These are phyloP conservation scores for Drosophila fuyamai DNA, from an alignment of 1,140 invertebrate genomes.

Conservation along the genomic window DNA sequence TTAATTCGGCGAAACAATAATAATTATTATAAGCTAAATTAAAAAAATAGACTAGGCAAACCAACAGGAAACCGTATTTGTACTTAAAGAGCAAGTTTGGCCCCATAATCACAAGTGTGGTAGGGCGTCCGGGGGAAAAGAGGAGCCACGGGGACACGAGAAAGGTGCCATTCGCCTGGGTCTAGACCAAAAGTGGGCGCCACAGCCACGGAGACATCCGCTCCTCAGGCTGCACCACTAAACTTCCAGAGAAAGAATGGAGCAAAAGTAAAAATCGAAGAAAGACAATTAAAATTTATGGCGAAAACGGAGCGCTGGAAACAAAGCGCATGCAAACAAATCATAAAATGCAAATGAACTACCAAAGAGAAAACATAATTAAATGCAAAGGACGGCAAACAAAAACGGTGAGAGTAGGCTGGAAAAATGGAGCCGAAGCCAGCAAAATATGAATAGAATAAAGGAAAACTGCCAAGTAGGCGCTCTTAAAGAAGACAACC, in stretches of 20 bases:
- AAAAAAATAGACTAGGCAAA: not conserved
- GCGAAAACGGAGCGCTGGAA: constrained; percentile 53
- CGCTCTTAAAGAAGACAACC: not conserved
- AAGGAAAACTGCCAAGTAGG: not conserved
- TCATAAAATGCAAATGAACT: constrained; percentile 53
- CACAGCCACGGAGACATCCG: not conserved
- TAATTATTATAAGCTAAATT: not conserved
- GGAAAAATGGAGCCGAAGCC: constrained; percentile 23
- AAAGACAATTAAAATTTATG: constrained; percentile 81
- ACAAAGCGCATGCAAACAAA: constrained; percentile 52
- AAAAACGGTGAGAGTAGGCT: constrained; percentile 53
- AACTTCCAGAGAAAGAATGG: constrained; percentile 23
- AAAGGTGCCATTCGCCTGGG: constrained; percentile 42
- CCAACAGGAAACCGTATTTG: constrained; percentile 36
- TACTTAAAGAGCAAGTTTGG: constrained; percentile 59
- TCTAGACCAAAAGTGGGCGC: constrained; percentile 29
- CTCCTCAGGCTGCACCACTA: not conserved
- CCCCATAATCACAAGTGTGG: constrained; percentile 6
- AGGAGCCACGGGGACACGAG: constrained; percentile 33
- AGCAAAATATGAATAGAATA: not conserved
- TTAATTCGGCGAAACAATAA: no score
- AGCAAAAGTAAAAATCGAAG: constrained; percentile 71
- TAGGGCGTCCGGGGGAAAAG: not conserved
- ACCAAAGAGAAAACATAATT: constrained; percentile 7
- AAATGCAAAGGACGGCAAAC: constrained; percentile 41